Base-by-base conservation (phyloP, 2,888 invertebrate genomes). In the Agelastica alni region DNA sequence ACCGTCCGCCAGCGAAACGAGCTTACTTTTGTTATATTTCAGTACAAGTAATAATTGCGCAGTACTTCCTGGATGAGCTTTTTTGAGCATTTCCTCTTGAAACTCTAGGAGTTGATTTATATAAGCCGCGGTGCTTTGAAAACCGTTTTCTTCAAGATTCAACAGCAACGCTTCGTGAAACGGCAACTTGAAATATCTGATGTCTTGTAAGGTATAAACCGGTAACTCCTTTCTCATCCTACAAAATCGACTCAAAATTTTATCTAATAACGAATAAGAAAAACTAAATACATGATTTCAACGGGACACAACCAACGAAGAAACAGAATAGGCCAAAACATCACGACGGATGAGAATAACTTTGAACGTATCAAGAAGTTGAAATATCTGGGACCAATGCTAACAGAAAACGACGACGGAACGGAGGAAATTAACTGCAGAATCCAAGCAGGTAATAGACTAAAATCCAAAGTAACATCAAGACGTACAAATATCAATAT, bases 91-190 rank as follows among this genome's bases (percentile, higher is more conserved):
- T 58, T 80, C 77, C 7, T 79, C 73, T 56, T 85, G 84, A 17
- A 82, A 79, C 14, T 82, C 78, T 16, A 85, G 76, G 0, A 86
- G 72, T 61, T 82, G 79, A 61, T 74, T 75, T 0, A 86, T 64
- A 63, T 80, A 83, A 26, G 73, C 71, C 0, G 81, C 78, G 0
- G 84, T 78, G 55, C 80, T 79, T 0, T 53, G 47, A 55, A 75
- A 81, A 0, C 81, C 82, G 1, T 76, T 66, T 68, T 85, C 85
- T 49, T 71, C 68, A 2, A 85, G 65, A 65, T 85, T 84, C 6
- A 79, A 59, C 20, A 83, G 70, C 0, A 84, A 69, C 18, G 84
- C 83, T 68, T 83, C 78, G 65, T 81, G 72, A 41, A 81, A 70
- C 0, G 83, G 81, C 22, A 78, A 48, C 54, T 79, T 79, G 60